These are phyloP conservation scores for Pseudochirops corinnae DNA, from an alignment of 2,797 vertebrate species.

Conservation along the genomic window DNA sequence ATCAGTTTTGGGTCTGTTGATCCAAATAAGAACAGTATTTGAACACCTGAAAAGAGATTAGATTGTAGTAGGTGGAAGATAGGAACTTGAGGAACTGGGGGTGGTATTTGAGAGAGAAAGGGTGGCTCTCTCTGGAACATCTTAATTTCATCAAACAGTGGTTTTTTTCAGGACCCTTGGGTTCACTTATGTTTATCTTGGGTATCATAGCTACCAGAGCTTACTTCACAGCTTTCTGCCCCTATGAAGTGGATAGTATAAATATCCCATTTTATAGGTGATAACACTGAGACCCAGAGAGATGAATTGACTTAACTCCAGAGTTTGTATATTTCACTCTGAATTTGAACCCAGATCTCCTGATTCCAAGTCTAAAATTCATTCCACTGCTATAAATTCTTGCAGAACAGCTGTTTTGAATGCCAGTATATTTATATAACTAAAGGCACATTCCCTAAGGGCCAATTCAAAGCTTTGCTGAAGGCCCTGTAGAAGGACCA, in stretches of 20 bases:
- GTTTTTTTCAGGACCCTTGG: not conserved
- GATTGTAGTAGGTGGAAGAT: not conserved
- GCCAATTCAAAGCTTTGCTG: conserved; percentile 43
- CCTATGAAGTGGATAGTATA: too few relatives aligned
- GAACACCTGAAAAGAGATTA: too few relatives aligned
- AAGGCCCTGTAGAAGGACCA: not conserved
- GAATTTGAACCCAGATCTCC: not conserved
- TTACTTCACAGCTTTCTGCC: not conserved
- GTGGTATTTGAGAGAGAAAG: not conserved
- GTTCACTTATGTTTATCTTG: not conserved
- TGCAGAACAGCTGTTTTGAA: not conserved
- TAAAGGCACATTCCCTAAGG: not conserved
- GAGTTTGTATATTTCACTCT: not conserved
- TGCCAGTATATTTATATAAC: conserved; percentile 27
- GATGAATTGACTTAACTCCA: not conserved
- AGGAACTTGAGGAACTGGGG: not conserved
- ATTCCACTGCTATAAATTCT: not conserved
- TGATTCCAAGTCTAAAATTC: not conserved
- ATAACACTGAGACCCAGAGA: not conserved
- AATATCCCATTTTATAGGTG: not conserved
- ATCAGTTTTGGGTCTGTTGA: too few relatives aligned
- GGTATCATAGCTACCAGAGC: not conserved
- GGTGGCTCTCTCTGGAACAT: conserved; percentile 38
- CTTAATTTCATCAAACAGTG: conserved; percentile 51
- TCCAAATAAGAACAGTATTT: too few relatives aligned